A percentile compares a stretch with the other conserved stretches of the same genome.
Conservation (phyloP, 1,140 invertebrate species). For the Lepidotrigona ventralis region DNA sequence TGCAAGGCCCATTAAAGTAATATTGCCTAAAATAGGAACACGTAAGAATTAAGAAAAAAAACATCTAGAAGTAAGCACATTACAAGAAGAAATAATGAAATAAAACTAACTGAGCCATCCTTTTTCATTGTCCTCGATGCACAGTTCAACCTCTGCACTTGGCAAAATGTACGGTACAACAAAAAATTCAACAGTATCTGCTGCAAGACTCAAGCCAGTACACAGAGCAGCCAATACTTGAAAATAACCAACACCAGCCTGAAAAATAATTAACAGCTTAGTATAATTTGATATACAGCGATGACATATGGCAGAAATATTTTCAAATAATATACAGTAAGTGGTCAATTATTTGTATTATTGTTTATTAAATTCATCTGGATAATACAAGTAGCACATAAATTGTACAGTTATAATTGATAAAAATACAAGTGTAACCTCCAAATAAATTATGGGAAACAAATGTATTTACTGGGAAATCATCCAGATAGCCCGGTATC, state of each 20-base stretch:
- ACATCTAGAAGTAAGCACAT: neutral
- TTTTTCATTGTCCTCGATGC: slow-evolving; percentile 87
- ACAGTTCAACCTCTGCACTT: slow-evolving; percentile 88
- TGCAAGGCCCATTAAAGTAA: slow-evolving; percentile 86
- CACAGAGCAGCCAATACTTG: slow-evolving; percentile 85
- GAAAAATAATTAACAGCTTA: slow-evolving; percentile 59
- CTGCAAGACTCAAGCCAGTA: slow-evolving; percentile 86
- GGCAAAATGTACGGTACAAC: slow-evolving; percentile 89
- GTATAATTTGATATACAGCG: neutral
- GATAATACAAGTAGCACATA: neutral
- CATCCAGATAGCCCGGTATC: slow-evolving; percentile 63
- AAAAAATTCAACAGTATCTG: slow-evolving; percentile 88
- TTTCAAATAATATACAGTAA: neutral
- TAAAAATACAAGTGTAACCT: slow-evolving; percentile 6
- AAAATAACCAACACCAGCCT: slow-evolving; percentile 88
- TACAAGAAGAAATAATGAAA: neutral
- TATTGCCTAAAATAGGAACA: slow-evolving; percentile 80
- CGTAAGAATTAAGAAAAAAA: neutral
- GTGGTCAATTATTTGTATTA: neutral
- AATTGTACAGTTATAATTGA: neutral
- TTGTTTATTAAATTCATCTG: neutral
- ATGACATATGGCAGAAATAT: neutral
- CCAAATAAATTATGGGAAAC: slow-evolving; percentile 13
- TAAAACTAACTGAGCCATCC: slow-evolving; percentile 86
- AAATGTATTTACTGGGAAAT: slow-evolving; percentile 70